Base-by-base conservation (phyloP, 2,797 vertebrate genomes). In the Chelidonichthys spinosus region DNA sequence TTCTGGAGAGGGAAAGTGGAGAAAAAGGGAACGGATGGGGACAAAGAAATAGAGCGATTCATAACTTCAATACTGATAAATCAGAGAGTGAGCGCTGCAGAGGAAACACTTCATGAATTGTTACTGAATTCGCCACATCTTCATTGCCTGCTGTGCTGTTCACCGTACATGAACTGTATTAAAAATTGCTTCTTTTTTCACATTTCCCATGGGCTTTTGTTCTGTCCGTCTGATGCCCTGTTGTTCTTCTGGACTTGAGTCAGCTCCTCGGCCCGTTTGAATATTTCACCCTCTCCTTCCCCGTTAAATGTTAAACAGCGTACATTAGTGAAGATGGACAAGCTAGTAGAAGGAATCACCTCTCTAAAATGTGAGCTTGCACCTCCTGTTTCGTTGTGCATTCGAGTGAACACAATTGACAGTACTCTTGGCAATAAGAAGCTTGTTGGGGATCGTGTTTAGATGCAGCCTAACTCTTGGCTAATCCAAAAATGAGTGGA, bases 31-130 rank as follows among this genome's bases (percentile, higher is more conserved):
- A 60, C 25, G 7, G n/a, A 70, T 35, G 15, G 69, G 33, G 59
- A 60, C 25, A 63, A 32, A 74, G 59, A 66, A 18, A 54, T 33
- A 52, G 37, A 68, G 25, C 11, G 62, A 79, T 69, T 74, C 47
- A n/a, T 65, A 70, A 80, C 53, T 80, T 72, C 55, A 79, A 82
- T 37, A 2, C 15, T 70, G 56, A 73, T 82, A 68, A 82, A 75
- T 56, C 40, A n/a, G 13, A 65, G 32, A 13, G 55, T 6, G 6
- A 6, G 37, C 10, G 55, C 7, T 5, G 76, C 54, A 52, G 74
- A 71, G 47, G 33, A 62, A 74, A 71, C 15, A 9, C 76, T 74
- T 69, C 52, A 70, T 62, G 50, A 78, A 73, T 71, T 77, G 61
- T 68, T 46, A 74, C 39, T 64, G 69, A 83, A 74, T 70, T 60